Conservation (phyloP, 2,797 vertebrate genomes). For the Propithecus deckenii region DNA sequence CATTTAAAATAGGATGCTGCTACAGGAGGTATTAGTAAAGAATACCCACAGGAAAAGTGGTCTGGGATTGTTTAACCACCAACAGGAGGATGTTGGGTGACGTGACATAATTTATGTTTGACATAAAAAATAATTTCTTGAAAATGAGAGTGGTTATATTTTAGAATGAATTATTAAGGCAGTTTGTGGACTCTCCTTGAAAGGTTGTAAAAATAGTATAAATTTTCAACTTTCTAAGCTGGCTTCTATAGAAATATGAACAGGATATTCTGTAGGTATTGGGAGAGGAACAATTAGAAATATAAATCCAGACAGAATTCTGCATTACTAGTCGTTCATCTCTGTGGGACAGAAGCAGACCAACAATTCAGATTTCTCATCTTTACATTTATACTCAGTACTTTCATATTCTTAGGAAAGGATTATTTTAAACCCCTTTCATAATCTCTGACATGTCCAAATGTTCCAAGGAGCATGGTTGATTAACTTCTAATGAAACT, state of each 20-base stretch:
- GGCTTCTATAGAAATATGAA: constrained; percentile 18
- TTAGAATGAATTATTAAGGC: constrained; percentile 38
- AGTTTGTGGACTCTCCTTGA: not conserved
- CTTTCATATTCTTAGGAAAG: not conserved
- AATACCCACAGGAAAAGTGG: not conserved
- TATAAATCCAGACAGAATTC: not conserved
- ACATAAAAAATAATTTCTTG: constrained; percentile 52
- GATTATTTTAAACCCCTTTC: not conserved
- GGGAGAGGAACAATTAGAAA: not conserved
- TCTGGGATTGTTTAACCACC: not conserved
- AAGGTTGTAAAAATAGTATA: constrained; percentile 51
- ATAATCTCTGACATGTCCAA: not conserved
- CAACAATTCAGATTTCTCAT: not conserved
- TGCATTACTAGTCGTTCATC: not conserved
- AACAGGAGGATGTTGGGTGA: not conserved
- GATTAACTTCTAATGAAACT: not conserved
- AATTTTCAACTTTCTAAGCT: constrained; percentile 45
- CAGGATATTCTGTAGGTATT: not conserved
- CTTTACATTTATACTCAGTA: not conserved
- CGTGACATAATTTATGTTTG: constrained; percentile 46
- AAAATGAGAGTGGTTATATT: constrained; percentile 17
- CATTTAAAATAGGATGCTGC: constrained; percentile 2
- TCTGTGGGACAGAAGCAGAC: not conserved
- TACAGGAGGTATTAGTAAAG: not conserved
- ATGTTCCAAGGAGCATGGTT: not conserved